Evolutionary conservation across 2,113 vertebrate species (phyloP).

Genomic region (Nerophis ophidion): DNA sequence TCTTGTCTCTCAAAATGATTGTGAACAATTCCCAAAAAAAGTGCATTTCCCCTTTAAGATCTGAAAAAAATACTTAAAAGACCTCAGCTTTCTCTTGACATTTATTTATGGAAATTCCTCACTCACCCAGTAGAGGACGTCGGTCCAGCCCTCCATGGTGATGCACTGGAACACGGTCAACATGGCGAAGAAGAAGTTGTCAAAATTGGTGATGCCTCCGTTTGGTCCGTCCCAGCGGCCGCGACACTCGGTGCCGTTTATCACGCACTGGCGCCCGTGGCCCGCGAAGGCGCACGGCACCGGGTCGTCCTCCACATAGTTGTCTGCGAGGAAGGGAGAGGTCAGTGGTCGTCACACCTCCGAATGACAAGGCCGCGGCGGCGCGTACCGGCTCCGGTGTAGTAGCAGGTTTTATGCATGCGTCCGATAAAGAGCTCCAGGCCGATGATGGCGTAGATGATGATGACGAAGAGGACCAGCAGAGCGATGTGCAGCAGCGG

Average conservation of each 20-base stretch:
- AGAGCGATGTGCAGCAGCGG: conserved; percentile 90
- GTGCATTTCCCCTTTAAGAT: too few species aligned
- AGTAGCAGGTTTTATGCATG: conserved; percentile 92
- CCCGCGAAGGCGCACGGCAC: conserved; percentile 82
- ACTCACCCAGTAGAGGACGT: conserved; percentile 85
- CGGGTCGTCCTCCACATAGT: conserved; percentile 81
- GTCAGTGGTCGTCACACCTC: not conserved
- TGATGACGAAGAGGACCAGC: conserved; percentile 91
- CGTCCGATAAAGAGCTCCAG: conserved; percentile 91
- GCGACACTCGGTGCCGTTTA: conserved; percentile 80
- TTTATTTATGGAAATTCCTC: too few species aligned
- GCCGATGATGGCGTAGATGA: conserved; percentile 94
- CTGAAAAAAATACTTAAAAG: too few species aligned
- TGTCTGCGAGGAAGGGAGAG: conserved; percentile 55
- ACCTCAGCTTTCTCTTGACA: too few species aligned
- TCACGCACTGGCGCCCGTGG: conserved; percentile 73
- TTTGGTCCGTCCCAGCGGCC: conserved; percentile 86
- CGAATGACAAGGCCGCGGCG: not conserved
- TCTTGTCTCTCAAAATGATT: too few species aligned
- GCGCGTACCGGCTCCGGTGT: conserved; percentile 69
- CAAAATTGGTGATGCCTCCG: conserved; percentile 89
- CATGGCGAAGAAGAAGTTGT: conserved; percentile 95
- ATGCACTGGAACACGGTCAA: conserved; percentile 88
- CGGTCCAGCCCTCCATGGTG: conserved; percentile 92
- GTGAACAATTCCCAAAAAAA: too few species aligned